phyloP scores from a whole-genome alignment of 1,140 invertebrate genomes.

The Anastatus disparis region DNA sequence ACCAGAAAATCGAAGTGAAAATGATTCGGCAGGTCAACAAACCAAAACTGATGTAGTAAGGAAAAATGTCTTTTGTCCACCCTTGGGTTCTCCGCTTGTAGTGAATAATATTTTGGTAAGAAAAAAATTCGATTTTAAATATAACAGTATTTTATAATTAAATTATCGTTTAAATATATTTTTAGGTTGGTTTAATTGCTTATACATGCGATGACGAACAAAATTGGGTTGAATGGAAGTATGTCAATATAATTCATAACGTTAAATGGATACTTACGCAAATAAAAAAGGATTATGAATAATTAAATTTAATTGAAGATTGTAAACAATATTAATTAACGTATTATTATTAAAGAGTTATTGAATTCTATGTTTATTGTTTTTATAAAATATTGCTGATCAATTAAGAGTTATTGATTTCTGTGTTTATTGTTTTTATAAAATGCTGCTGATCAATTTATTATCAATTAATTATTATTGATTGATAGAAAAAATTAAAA shows the following conservation, averaged over 20 bases:
- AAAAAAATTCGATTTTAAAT: neutral
- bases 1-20: too few species aligned
- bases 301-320: too few species aligned
- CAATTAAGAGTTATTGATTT: too few species aligned
- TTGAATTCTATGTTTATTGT: too few species aligned
- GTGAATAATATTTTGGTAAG: constrained; percentile 43
- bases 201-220: constrained; percentile 52
- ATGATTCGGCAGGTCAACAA: neutral
- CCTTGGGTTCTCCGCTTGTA: constrained; percentile 49
- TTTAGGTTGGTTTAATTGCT: constrained; percentile 48
- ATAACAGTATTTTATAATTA: neutral
- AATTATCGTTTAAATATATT: neutral
- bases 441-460: too few species aligned
- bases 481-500: too few species aligned
- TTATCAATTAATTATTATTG: too few species aligned
- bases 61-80: constrained; percentile 45
- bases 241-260: constrained; percentile 49
- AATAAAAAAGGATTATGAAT: neutral
- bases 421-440: too few species aligned
- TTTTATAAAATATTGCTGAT: too few species aligned
- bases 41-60: neutral
- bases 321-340: too few species aligned
- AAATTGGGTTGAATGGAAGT: constrained; percentile 52
- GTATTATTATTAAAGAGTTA: too few species aligned
- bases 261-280: constrained; percentile 54